Base-by-base conservation (phyloP, 2,888 invertebrate genomes). In the Plusia festucae region DNA sequence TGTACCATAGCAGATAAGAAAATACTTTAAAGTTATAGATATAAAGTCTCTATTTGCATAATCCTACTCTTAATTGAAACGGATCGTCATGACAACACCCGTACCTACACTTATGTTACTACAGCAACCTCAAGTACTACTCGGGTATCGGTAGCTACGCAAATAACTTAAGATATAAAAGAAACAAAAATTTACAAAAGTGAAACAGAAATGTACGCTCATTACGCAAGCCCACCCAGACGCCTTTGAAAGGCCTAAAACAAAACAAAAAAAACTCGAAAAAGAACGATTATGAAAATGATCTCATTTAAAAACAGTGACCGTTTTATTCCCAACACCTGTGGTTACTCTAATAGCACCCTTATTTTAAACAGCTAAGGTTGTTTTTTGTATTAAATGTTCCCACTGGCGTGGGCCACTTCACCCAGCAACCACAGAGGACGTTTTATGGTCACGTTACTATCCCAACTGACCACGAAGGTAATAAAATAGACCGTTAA, bases 401-500 rank as follows among this genome's bases (percentile, higher is more conserved):
- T 40, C 3, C 3, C 13, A 11, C 11, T 34, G 34, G 5, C 15
- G 15, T 3, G 40, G 11, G 15, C 40, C 24, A 5, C 2, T 27
- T 53, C 34, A 11, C 15, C 44, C n/a, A 30, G 66, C 40, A 55
- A 59, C 53, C 53, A 53, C 65, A 59, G 54, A 46, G 58, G 46
- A 59, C 52, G 44, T 53, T 59, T 4, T 22, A 55, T 56, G 65
- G 60, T 65, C 60, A 71, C 54, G 71, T 76, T 40, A 11, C 15
- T 0, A n/a, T 32, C 51, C 51, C 15, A 18, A n/a, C 18, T 22
- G 49, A 60, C 73, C 77, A 57, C 59, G 20, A 57, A 30, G 9
- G 65, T 34, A 52, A 72, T 72, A 66, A 71, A 71, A 71, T 76
- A 56, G 56, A 32, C 66, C 20, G 27, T 61, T 59, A 15, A 18